Evolutionary conservation across 2,797 vertebrate species (phyloP), one percentile per base, ranked within the genome.

Genomic region (Sphenodon punctatus): DNA sequence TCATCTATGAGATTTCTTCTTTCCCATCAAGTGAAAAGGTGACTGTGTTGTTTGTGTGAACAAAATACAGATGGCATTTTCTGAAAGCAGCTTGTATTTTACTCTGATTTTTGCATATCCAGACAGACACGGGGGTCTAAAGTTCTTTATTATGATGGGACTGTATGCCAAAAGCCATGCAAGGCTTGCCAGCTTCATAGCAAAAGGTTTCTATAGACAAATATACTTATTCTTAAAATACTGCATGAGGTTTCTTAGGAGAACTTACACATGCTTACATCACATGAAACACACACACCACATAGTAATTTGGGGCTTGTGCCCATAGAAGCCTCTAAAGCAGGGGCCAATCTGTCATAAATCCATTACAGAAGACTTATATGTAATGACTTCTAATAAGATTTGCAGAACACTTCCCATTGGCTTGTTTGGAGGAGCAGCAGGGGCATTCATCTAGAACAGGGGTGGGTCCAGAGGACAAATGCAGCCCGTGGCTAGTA

Each of bases 261-360:
- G n/a, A n/a, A n/a, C n/a, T n/a, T n/a, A n/a, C n/a, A n/a, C 32
- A 20, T 58, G 55, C 19, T 55, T 36, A 23, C 32, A 36, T 34
- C 19, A 70, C 85, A 90, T 51, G 9, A 2, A 71, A 56, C 25
- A 60, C 59, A 76, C 61, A 59, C 78, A 14, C 4, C 27, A 43
- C 10, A 11, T 9, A 2, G 16, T 20, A n/a, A 8, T 39, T 69
- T 60, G 17, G 75, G 61, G 76, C 66, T 12, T 70, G 69, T 72
- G 46, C 19, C 51, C 79, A 60, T 36, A 65, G 59, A 43, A 65
- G 73, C 36, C 61, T 65, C 56, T 43, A 64, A 58, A 22, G 27
- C 51, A 76, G 64, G 66, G 25, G n/a, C 25, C 16, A 45, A 1
- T 22, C 10, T 2, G 38, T 55, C 25, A 61, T 36, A 80, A 83